These are phyloP conservation scores for Anarhynchus alexandrinus DNA, from an alignment of 2,113 vertebrate species.

Conservation along the genomic window DNA sequence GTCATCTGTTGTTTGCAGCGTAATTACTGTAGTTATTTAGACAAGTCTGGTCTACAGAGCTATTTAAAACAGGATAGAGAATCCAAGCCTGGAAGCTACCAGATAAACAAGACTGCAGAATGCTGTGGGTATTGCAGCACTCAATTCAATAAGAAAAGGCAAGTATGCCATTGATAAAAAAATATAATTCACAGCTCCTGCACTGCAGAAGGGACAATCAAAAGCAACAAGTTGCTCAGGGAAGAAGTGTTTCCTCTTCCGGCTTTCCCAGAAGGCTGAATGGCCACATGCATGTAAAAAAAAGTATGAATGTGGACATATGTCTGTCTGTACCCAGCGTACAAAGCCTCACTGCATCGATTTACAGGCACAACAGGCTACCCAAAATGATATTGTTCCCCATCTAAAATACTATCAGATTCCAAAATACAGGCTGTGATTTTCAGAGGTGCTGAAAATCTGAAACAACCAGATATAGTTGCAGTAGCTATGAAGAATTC, in stretches of 20 bases:
- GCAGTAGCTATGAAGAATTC: not conserved
- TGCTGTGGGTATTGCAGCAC: not conserved
- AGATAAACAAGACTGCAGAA: not conserved
- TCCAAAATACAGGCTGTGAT: not conserved
- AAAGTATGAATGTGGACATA: not conserved
- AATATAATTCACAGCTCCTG: not conserved
- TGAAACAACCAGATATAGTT: not conserved
- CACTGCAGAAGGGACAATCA: not conserved
- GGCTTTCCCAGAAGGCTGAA: not conserved
- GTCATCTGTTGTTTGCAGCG: not conserved
- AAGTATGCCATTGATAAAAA: not conserved
- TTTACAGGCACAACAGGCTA: not conserved
- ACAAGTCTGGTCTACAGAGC: not conserved
- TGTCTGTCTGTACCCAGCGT: accelerated
- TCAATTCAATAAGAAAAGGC: not conserved
- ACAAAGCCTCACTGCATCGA: not conserved
- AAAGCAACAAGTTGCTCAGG: not conserved
- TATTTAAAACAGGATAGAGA: not conserved
- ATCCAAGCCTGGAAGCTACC: not conserved
- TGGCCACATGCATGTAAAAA: not conserved
- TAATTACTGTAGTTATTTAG: not conserved
- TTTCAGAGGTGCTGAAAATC: not conserved
- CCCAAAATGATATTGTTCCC: not conserved
- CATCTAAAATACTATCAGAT: not conserved
- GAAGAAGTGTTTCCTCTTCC: not conserved